These are phyloP conservation scores for Scaptodrosophila latifasciaeformis DNA, from an alignment of 2,888 invertebrate species.

Conservation along the genomic window DNA sequence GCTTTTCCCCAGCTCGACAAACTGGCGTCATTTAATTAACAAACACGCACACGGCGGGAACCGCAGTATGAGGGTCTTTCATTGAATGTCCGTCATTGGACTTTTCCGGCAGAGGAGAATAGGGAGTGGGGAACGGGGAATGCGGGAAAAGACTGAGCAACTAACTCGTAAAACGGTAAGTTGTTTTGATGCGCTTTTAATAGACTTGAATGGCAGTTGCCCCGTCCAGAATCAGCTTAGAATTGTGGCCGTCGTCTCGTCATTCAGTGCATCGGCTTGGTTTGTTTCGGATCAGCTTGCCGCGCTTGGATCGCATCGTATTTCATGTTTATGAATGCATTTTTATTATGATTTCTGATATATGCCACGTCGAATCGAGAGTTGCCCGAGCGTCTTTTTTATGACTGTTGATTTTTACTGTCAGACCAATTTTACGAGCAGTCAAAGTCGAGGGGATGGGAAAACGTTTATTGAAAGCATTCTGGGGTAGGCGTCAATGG, in stretches of 20 bases:
- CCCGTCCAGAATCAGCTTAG: conserved; percentile 37
- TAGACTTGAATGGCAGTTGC: conserved; percentile 40
- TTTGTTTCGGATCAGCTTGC: conserved; percentile 1
- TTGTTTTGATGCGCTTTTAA: conserved; percentile 69
- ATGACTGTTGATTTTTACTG: conserved; percentile 43
- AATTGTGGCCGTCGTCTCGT: conserved; percentile 3
- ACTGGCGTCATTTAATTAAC: conserved; percentile 68
- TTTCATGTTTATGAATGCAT: conserved; percentile 70
- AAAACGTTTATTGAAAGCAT: conserved; percentile 3
- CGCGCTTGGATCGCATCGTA: conserved; percentile 41
- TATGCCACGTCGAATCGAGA: conserved; percentile 12
- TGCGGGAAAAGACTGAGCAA: conserved; percentile 30
- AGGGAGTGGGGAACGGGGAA: not conserved
- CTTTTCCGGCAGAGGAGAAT: not conserved
- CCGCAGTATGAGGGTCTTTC: conserved; percentile 41
- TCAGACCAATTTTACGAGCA: conserved; percentile 30
- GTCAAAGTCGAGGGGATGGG: conserved; percentile 17
- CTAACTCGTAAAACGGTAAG: conserved; percentile 51
- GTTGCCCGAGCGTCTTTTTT: conserved; percentile 40
- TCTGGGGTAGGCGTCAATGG: conserved; percentile 10
- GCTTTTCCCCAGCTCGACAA: conserved; percentile 12
- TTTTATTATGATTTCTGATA: conserved; percentile 56
- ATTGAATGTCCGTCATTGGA: not conserved
- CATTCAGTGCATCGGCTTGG: conserved; percentile 2
- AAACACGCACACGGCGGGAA: conserved; percentile 29